A percentile compares a stretch with the other conserved stretches of the same genome.
These are phyloP conservation scores for Drosophila neonasuta DNA, from an alignment of 2,888 invertebrate species.

Conservation along the genomic window DNA sequence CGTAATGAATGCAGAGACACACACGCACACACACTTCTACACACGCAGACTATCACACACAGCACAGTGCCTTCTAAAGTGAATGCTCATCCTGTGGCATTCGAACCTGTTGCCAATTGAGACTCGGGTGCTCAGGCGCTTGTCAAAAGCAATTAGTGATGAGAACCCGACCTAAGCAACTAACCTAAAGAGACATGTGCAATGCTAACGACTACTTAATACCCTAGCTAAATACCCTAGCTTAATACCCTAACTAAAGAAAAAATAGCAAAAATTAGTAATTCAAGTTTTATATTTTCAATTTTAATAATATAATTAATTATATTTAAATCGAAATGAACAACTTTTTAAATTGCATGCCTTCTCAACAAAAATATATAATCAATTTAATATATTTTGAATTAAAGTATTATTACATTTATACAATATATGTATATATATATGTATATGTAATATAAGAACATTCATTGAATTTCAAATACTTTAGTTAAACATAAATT, in stretches of 20 bases:
- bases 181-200: constrained; percentile 1
- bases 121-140: constrained; percentile 20
- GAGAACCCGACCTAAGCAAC: constrained; percentile 25
- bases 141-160: constrained; percentile 68
- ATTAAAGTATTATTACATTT: no score
- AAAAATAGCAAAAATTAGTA: no score
- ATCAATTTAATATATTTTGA: no score
- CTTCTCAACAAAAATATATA: no score
- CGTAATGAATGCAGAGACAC: constrained; percentile 56
- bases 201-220: neutral
- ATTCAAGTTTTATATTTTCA: no score
- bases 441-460: no score
- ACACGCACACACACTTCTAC: constrained; percentile 9
- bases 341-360: no score
- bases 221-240: constrained; percentile 14
- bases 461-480: no score
- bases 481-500: no score
- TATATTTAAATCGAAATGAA: no score
- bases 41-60: constrained; percentile 17
- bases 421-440: no score
- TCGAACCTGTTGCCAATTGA: constrained; percentile 66
- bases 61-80: constrained; percentile 42
- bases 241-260: constrained; percentile 20
- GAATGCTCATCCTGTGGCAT: constrained; percentile 38
- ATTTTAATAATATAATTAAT: no score